These are phyloP conservation scores for Drosophila ambigua DNA, from an alignment of 1,140 invertebrate species.

Conservation along the genomic window DNA sequence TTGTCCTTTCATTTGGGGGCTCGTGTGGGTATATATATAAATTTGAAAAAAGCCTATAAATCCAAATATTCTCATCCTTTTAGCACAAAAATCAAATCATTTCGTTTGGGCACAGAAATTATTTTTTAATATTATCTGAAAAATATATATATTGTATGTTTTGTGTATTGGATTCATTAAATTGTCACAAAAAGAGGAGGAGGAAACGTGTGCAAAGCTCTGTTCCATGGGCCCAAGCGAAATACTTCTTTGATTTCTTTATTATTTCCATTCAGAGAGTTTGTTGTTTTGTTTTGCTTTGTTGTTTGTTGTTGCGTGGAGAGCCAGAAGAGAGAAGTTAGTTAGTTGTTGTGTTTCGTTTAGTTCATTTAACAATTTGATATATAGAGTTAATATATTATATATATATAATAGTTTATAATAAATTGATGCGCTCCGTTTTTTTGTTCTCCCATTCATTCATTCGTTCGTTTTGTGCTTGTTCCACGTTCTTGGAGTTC, in stretches of 20 bases:
- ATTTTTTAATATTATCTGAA: conserved; percentile 29
- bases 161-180: conserved; percentile 29
- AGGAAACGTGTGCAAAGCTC: conserved; percentile 50
- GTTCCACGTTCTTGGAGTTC: conserved; percentile 52
- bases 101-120: conserved; percentile 49
- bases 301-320: conserved; percentile 28
- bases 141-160: conserved; percentile 33
- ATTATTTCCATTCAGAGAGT: conserved; percentile 11
- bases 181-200: conserved; percentile 5
- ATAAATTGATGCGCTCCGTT: conserved; percentile 69
- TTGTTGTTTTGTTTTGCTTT: no score
- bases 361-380: conserved; percentile 75
- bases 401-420: conserved; percentile 73
- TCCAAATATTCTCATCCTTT: conserved; percentile 49
- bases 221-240: conserved; percentile 53
- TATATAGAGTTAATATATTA: conserved; percentile 66
- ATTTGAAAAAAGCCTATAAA: conserved; percentile 80
- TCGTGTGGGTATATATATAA: conserved; percentile 62
- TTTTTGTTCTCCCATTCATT: conserved; percentile 17
- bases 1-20: conserved; percentile 5
- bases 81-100: conserved; percentile 68
- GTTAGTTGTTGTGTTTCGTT: conserved; percentile 42
- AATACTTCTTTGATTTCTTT: conserved; percentile 30
- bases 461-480: conserved; percentile 21
- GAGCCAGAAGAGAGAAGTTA: conserved; percentile 68